phyloP scores from a whole-genome alignment of 2,888 invertebrate genomes.

The Poecilus cupreus region DNA sequence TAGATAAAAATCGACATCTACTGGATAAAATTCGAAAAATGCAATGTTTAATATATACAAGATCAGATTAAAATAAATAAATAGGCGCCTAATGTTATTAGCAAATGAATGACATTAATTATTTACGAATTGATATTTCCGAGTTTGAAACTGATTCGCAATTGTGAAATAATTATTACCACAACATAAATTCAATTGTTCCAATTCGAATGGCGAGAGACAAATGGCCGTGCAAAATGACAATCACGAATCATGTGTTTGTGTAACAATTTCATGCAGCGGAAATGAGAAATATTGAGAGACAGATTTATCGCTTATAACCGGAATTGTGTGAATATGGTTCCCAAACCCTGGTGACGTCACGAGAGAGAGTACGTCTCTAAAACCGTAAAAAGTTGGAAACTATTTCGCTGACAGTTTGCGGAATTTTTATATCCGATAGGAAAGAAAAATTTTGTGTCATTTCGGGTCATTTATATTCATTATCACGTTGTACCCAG shows the following conservation, averaged over 20 bases:
- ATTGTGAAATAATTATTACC: conserved; percentile 38
- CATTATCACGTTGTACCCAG: conserved; percentile 23
- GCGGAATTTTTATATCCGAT: conserved; percentile 9
- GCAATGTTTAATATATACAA: no score
- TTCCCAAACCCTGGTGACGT: conserved; percentile 1
- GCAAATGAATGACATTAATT: background rate
- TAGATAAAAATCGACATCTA: no score
- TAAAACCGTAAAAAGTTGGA: conserved; percentile 13
- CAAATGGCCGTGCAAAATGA: conserved; percentile 43
- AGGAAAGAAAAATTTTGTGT: conserved; percentile 18
- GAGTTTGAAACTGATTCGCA: background rate
- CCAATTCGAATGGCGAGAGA: conserved; percentile 30
- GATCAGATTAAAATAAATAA: background rate
- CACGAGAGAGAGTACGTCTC: background rate
- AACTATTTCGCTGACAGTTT: conserved; percentile 29
- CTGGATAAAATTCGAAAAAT: no score
- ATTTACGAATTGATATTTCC: background rate
- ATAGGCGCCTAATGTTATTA: background rate
- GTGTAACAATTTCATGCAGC: conserved; percentile 51
- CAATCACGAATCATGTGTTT: conserved; percentile 46
- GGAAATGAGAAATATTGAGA: conserved; percentile 58
- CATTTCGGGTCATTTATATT: conserved; percentile 32
- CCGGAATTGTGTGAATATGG: conserved; percentile 44
- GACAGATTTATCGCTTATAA: conserved; percentile 50
- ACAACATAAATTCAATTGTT: conserved; percentile 39